Evolutionary conservation across 2,113 vertebrate genomes (phyloP), one percentile per base, ranked within the genome.

Genomic region (Climacteris rufus): DNA sequence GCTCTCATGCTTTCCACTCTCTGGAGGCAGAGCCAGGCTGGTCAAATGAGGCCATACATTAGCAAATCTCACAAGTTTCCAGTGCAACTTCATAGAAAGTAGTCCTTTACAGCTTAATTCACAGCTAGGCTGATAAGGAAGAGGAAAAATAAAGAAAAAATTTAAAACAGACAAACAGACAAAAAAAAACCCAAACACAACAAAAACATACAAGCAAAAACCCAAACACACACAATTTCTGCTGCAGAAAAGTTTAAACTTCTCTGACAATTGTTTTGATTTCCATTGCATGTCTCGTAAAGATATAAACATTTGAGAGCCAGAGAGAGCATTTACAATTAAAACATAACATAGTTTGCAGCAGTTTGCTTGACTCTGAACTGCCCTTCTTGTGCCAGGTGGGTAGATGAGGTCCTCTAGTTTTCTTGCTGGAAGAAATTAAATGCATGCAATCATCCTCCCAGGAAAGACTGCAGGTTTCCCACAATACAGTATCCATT

Each of bases 41-140:
- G 70, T 94, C 89, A 89, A 91, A 93, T 27, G 28, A 94, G 93
- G 69, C 93, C 2, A 10, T 89, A 93, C 61, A 91, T 87, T 66
- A 95, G 61, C 31, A 83, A 65, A 45, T 45, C 87, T 66, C 89
- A 84, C 59, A 89, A 23, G 53, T 60, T 93, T 85, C 61, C 57
- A 85, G 35, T 33, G n/a, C 16, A 76, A 11, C 37, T 85, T 50
- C 14, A 17, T 45, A 72, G 78, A 83, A 93, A 61, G 17, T 52
- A 71, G 44, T 44, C 44, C 16, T 91, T 84, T 91, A 93, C 74
- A 91, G 61, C 83, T 94, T 74, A 86, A 93, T 93, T 94, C 86
- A 81, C 47, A 66, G 33, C 35, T 74, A 77, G 74, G 5, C 20
- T 57, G 28, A 64, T 52, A 40, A 54, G 3, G 21, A 33, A 69